Evolutionary conservation across 2,113 vertebrate species (phyloP).

Genomic region (Larimichthys polyactis): DNA sequence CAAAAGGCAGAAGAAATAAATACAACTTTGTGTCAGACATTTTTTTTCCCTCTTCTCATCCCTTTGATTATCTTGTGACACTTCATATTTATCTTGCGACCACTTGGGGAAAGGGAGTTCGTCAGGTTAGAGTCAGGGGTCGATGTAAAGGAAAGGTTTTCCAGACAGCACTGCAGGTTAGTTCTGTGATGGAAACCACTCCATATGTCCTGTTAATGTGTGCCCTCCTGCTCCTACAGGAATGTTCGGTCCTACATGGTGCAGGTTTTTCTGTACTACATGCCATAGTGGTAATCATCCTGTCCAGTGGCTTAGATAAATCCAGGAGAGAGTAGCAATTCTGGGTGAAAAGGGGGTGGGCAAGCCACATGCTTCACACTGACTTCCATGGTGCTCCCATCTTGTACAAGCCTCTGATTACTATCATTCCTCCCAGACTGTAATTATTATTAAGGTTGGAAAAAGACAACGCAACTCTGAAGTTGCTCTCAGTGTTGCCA

Average conservation of each 20-base stretch:
- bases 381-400: slow-evolving; percentile 54
- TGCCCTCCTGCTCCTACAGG: not conserved
- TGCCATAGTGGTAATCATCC: slow-evolving; percentile 78
- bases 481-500: slow-evolving; percentile 44
- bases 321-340: slow-evolving; percentile 77
- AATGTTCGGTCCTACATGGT: slow-evolving; percentile 30
- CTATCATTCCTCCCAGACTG: slow-evolving; percentile 67
- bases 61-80: not conserved
- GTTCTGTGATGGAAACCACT: slow-evolving; percentile 5
- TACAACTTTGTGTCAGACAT: not conserved
- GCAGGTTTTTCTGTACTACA: slow-evolving; percentile 39
- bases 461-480: slow-evolving; percentile 51
- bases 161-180: not conserved
- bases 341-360: slow-evolving; percentile 71
- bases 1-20: not conserved
- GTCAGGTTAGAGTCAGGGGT: not conserved
- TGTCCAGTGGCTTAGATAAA: slow-evolving; percentile 70
- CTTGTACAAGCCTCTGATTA: slow-evolving; percentile 75
- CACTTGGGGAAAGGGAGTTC: not conserved
- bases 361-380: slow-evolving; percentile 54
- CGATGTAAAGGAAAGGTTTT: slow-evolving; percentile 3
- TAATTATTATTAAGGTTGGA: slow-evolving; percentile 71
- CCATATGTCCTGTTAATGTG: slow-evolving; percentile 6
- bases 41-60: not conserved
- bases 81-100: too few relatives aligned